These are phyloP conservation scores for Collichthys lucidus DNA, from an alignment of 2,113 vertebrate genomes.

Conservation along the genomic window DNA sequence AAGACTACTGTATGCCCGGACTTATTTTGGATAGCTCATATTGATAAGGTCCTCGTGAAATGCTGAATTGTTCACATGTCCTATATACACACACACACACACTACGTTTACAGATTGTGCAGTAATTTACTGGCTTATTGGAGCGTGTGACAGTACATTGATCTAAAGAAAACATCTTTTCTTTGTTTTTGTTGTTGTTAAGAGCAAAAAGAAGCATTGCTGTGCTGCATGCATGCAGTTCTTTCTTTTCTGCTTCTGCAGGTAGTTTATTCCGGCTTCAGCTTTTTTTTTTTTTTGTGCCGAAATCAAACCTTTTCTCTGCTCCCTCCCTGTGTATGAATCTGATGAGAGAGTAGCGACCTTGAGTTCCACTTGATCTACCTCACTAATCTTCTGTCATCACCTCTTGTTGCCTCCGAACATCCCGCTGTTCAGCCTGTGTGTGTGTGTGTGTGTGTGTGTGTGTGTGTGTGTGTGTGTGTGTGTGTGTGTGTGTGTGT, in stretches of 20 bases:
- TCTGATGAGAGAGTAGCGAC: constrained; percentile 14
- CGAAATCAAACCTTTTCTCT: background rate
- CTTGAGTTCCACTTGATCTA: constrained; percentile 34
- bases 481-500: background rate
- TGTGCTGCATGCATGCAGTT: background rate
- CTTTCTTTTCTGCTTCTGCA: background rate
- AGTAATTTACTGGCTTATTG: background rate
- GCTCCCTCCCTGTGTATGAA: background rate
- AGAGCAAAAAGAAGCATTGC: background rate
- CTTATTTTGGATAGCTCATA: background rate
- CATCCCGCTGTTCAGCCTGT: background rate
- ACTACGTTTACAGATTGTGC: background rate
- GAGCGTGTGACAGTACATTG: background rate
- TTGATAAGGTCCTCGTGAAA: background rate
- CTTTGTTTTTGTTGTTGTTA: background rate
- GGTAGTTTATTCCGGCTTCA: background rate
- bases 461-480: constrained; percentile 6
- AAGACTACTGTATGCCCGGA: background rate
- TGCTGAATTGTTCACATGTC: background rate
- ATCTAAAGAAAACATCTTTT: background rate
- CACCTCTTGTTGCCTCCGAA: constrained; percentile 22
- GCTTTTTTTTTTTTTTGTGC: background rate
- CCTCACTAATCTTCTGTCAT: constrained; percentile 27
- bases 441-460: constrained; percentile 6
- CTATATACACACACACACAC: background rate